phyloP scores from a whole-genome alignment of 2,888 invertebrate genomes.

The Agrochola circellaris region DNA sequence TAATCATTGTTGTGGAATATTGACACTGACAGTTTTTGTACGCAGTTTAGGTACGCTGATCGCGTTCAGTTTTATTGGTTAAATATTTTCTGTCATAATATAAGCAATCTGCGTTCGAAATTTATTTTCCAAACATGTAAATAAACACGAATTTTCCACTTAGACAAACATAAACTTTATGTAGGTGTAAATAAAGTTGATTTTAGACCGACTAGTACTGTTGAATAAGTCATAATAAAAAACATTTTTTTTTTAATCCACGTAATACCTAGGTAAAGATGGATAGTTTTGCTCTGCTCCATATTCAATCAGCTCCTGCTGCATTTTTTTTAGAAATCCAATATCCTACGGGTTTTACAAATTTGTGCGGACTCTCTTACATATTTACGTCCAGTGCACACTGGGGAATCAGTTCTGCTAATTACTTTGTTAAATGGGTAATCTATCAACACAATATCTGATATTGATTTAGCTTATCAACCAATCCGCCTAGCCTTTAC shows the following conservation, averaged over 20 bases:
- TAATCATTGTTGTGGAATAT: not conserved
- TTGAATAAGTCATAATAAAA: too few relatives aligned
- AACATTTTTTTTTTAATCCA: not conserved
- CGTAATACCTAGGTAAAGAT: not conserved
- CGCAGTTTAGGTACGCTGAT: too few relatives aligned
- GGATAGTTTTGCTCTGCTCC: not conserved
- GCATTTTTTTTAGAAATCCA: too few relatives aligned
- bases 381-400: not conserved
- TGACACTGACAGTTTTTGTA: too few relatives aligned
- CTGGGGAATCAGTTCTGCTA: not conserved
- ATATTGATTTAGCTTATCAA: not conserved
- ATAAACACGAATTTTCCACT: too few relatives aligned
- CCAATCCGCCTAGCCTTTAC: too few relatives aligned
- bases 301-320: not conserved
- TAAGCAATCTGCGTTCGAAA: too few relatives aligned
- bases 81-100: not conserved
- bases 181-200: too few relatives aligned
- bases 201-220: too few relatives aligned
- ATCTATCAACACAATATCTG: not conserved
- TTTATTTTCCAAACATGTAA: too few relatives aligned
- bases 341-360: not conserved
- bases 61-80: not conserved
- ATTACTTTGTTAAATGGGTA: constrained; percentile 7
- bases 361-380: not conserved
- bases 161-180: too few relatives aligned